Evolutionary conservation across 2,888 invertebrate species (phyloP).

Genomic region (Chymomyza amoena): DNA sequence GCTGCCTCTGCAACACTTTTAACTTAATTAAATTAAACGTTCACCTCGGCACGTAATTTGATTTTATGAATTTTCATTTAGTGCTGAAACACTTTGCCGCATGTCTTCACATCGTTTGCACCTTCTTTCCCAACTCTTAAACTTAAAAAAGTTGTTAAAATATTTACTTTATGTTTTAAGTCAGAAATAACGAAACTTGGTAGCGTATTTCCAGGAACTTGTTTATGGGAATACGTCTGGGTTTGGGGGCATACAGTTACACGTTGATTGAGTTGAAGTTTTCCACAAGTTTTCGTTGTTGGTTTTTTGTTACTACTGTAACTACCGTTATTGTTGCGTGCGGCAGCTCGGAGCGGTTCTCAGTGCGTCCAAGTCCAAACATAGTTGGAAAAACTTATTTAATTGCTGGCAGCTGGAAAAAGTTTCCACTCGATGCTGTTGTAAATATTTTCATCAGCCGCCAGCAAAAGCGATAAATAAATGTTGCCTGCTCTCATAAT

Average conservation of each 20-base stretch:
- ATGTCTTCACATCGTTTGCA: slow-evolving; percentile 27
- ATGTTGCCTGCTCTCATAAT: not conserved
- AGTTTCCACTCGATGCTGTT: slow-evolving; percentile 38
- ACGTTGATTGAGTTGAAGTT: not conserved
- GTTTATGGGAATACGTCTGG: not conserved
- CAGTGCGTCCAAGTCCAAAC: not conserved
- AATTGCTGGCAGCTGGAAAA: slow-evolving; percentile 61
- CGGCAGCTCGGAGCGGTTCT: not conserved
- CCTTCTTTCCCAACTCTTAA: slow-evolving; percentile 25
- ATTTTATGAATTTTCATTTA: slow-evolving; percentile 39
- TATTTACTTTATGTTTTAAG: slow-evolving; percentile 27
- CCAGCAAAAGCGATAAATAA: not conserved
- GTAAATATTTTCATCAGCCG: slow-evolving; percentile 4
- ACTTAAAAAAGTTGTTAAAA: slow-evolving; percentile 29
- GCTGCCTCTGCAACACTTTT: slow-evolving; percentile 37
- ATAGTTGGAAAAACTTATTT: slow-evolving; percentile 51
- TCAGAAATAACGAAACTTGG: not conserved
- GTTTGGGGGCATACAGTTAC: not conserved
- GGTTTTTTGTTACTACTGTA: not conserved
- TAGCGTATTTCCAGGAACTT: not conserved
- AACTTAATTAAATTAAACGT: slow-evolving; percentile 66
- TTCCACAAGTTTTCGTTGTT: not conserved
- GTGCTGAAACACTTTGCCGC: not conserved
- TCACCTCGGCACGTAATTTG: slow-evolving; percentile 61
- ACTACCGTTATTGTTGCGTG: not conserved